Conservation (phyloP, 30 jellyfish, hydroid and myxozoan genomes). For the Haliclystus octoradiatus region DNA sequence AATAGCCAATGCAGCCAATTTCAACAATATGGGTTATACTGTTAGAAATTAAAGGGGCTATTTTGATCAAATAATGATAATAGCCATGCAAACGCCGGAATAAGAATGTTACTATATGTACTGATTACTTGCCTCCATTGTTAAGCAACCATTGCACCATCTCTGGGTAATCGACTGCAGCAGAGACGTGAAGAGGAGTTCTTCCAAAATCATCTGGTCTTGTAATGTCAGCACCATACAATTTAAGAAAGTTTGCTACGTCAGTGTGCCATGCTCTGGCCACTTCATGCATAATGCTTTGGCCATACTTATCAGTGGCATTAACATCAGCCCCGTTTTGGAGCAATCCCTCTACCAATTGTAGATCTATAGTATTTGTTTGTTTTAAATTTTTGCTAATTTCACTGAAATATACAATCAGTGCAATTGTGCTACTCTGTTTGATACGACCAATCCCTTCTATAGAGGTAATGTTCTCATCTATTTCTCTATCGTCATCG, state of each 20-base stretch:
- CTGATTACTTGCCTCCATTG: constrained; percentile 82
- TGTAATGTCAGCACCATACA: constrained; percentile 42
- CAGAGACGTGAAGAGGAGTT: constrained; percentile 77
- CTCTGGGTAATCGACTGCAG: constrained; percentile 78
- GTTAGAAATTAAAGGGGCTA: too few relatives aligned
- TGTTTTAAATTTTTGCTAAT: too few relatives aligned
- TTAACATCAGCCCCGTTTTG: constrained; percentile 69
- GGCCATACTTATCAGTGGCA: constrained; percentile 64
- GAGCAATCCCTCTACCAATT: constrained; percentile 54
- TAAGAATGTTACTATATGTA: too few relatives aligned
- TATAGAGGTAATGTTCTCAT: too few relatives aligned
- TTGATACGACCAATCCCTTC: too few relatives aligned
- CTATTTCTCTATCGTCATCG: too few relatives aligned
- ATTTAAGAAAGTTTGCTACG: constrained; percentile 59
- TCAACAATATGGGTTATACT: too few relatives aligned
- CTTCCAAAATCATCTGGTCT: constrained; percentile 65
- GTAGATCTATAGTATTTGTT: constrained; percentile 56
- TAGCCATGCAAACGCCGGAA: too few relatives aligned
- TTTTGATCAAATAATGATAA: too few relatives aligned
- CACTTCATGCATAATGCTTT: constrained; percentile 72
- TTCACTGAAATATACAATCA: too few relatives aligned
- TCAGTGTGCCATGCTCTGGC: constrained; percentile 81
- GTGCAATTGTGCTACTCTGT: too few relatives aligned
- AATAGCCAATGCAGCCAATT: too few relatives aligned
- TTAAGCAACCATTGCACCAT: constrained; percentile 57